Evolutionary conservation across 2,888 invertebrate species (phyloP).

Genomic region (Nebria brevicollis): DNA sequence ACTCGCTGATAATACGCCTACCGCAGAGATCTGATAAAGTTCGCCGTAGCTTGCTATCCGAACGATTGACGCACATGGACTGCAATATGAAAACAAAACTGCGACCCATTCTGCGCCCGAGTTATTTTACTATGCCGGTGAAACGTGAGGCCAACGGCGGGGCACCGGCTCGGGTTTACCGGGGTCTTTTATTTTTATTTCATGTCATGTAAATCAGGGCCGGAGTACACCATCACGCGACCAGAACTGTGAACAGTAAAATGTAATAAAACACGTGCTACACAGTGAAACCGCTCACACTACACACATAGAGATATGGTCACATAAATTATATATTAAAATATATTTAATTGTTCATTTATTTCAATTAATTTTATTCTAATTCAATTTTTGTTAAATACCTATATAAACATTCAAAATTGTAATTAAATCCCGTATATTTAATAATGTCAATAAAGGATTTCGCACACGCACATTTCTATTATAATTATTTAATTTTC

Average conservation of each 20-base stretch:
- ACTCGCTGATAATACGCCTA: neutral
- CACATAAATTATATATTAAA: too few species aligned
- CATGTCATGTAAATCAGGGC: neutral
- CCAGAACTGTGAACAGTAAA: neutral
- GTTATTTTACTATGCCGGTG: constrained; percentile 6
- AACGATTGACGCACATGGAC: constrained; percentile 4
- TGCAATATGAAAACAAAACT: constrained; percentile 21
- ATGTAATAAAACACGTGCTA: too few species aligned
- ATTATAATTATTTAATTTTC: too few species aligned
- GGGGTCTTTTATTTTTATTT: neutral
- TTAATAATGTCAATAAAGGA: too few species aligned
- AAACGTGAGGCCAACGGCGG: neutral
- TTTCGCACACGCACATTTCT: too few species aligned
- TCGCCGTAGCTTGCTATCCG: neutral
- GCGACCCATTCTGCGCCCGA: constrained; percentile 16
- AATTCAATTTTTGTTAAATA: too few species aligned
- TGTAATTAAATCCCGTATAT: too few species aligned
- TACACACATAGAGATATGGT: too few species aligned
- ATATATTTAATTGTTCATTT: too few species aligned
- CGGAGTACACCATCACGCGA: neutral
- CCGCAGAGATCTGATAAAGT: neutral
- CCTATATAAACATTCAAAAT: too few species aligned
- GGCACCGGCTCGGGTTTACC: neutral
- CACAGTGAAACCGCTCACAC: too few species aligned
- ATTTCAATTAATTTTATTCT: too few species aligned